These are phyloP conservation scores for Prunella fulvescens DNA, from an alignment of 2,113 vertebrate species.

Conservation along the genomic window DNA sequence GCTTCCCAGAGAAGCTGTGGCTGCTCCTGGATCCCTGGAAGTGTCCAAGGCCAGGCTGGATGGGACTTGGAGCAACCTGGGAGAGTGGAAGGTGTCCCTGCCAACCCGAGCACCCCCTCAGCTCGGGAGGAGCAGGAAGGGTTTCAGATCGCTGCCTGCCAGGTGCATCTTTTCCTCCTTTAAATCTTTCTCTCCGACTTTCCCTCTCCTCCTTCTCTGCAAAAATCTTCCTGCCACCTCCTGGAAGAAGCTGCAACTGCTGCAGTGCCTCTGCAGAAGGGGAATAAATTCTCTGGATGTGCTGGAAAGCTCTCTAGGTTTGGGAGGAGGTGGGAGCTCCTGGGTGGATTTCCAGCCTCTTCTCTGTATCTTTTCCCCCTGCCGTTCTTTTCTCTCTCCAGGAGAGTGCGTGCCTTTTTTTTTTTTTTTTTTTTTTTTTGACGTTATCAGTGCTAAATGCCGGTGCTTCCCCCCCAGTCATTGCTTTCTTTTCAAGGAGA, in stretches of 20 bases:
- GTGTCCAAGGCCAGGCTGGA: background rate
- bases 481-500: background rate
- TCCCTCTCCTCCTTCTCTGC: background rate
- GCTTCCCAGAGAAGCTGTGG: background rate
- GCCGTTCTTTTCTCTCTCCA: background rate
- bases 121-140: too few relatives aligned
- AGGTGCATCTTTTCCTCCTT: background rate
- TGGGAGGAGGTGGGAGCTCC: background rate
- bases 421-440: background rate
- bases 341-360: background rate
- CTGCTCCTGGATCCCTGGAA: background rate
- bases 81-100: background rate
- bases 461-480: background rate
- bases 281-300: background rate
- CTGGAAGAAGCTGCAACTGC: conserved; percentile 42
- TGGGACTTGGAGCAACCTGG: accelerated
- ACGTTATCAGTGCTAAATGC: background rate
- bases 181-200: background rate
- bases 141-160: background rate
- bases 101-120: background rate
- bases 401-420: background rate
- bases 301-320: background rate
- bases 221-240: conserved; percentile 47
- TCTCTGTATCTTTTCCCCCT: background rate
- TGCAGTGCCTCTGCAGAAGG: background rate